Percentiles rank a stretch among this genome's conserved stretches.
Evolutionary conservation across 2,888 invertebrate genomes (phyloP).

Genomic region (Pemphredon lugubris): DNA sequence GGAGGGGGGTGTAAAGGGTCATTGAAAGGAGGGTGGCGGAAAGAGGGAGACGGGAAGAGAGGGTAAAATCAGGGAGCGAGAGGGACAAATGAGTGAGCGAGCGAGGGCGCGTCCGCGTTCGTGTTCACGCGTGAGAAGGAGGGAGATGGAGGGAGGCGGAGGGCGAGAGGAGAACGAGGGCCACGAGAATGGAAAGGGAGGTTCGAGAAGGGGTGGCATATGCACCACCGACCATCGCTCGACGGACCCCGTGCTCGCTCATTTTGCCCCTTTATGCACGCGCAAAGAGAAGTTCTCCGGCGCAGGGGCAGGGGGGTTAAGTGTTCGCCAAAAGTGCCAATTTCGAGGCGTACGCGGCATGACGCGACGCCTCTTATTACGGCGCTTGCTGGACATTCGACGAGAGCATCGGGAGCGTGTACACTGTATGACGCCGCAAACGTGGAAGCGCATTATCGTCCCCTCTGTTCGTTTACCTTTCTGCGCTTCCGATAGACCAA

Average conservation of each 20-base stretch:
- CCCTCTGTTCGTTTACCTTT: background rate
- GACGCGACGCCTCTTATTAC: slow-evolving; percentile 27
- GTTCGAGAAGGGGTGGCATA: slow-evolving; percentile 21
- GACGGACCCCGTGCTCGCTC: slow-evolving; percentile 43
- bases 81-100: slow-evolving; percentile 3
- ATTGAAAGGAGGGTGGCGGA: background rate
- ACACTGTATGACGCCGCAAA: background rate
- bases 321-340: slow-evolving; percentile 63
- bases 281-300: slow-evolving; percentile 26
- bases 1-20: slow-evolving; percentile 11
- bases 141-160: background rate
- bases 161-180: background rate
- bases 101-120: too few species aligned
- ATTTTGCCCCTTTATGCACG: slow-evolving; percentile 55
- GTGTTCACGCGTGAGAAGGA: background rate
- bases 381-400: slow-evolving; percentile 13
- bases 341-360: slow-evolving; percentile 43
- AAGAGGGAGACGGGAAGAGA: background rate
- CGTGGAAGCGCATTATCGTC: slow-evolving; percentile 23
- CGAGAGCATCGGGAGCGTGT: slow-evolving; percentile 7
- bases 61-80: background rate
- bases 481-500: slow-evolving; percentile 8
- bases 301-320: slow-evolving; percentile 32
- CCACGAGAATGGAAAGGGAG: background rate
- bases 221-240: slow-evolving; percentile 43